Percentiles rank a stretch among this genome's conserved stretches.
These are phyloP conservation scores for Henricia sp. DNA, from an alignment of 53 echinoderm and acorn worm species.

Conservation along the genomic window DNA sequence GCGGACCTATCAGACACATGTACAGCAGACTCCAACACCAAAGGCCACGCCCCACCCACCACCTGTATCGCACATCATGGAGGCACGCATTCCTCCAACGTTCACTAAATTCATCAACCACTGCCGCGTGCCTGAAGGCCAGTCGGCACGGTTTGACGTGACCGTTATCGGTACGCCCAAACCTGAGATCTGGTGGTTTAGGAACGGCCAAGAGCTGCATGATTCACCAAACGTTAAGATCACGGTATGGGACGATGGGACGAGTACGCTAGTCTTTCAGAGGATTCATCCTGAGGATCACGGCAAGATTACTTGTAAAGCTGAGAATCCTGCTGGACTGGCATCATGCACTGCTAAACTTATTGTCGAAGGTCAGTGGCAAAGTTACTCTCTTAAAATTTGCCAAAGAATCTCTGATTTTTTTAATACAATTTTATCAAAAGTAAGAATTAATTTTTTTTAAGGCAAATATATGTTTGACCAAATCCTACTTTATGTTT, in stretches of 20 bases:
- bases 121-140: conserved; percentile 83
- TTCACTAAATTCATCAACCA: conserved; percentile 96
- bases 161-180: conserved; percentile 79
- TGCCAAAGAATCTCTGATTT: too few relatives aligned
- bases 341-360: conserved; percentile 98
- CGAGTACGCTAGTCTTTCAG: conserved; percentile 79
- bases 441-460: too few relatives aligned
- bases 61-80: conserved; percentile 42
- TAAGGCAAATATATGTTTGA: too few relatives aligned
- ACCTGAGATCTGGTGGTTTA: conserved; percentile 90
- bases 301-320: conserved; percentile 90
- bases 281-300: conserved; percentile 74
- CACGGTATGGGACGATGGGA: conserved; percentile 72
- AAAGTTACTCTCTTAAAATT: too few relatives aligned
- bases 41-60: conserved; percentile 17
- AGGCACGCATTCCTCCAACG: conserved; percentile 73
- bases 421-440: too few relatives aligned
- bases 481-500: too few relatives aligned
- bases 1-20: conserved; percentile 16
- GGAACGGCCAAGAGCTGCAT: conserved; percentile 78
- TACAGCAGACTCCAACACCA: conserved; percentile 6
- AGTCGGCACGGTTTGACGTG: conserved; percentile 85
- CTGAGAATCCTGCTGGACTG: conserved; percentile 93
- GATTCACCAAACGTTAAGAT: conserved; percentile 75
- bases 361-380: conserved; percentile 97